Conservation (phyloP, 2,797 vertebrate genomes). For the Macroramphosus scolopax region DNA sequence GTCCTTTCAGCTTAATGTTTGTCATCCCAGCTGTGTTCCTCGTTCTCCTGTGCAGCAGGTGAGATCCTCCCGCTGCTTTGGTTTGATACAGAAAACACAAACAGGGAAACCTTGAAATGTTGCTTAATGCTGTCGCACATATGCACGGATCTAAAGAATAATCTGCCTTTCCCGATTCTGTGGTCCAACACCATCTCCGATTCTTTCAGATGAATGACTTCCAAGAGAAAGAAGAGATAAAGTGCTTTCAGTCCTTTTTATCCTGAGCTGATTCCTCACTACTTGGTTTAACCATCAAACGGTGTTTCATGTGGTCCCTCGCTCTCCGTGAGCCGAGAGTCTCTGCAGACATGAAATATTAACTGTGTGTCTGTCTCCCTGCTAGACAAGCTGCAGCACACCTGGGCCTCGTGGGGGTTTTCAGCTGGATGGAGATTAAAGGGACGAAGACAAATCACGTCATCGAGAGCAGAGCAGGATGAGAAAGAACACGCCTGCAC, state of each 20-base stretch:
- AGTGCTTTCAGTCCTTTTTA: constrained; percentile 36
- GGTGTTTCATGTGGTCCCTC: constrained; percentile 51
- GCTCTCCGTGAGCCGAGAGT: constrained; percentile 33
- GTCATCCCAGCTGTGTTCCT: too few relatives aligned
- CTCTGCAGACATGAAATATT: constrained; percentile 62
- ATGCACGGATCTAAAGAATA: too few relatives aligned
- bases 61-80: too few relatives aligned
- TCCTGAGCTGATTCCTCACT: constrained; percentile 48
- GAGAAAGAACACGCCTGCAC: constrained; percentile 6
- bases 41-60: too few relatives aligned
- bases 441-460: constrained; percentile 17
- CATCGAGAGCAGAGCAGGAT: constrained; percentile 11
- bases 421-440: constrained; percentile 52
- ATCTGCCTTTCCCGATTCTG: constrained; percentile 24
- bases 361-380: constrained; percentile 29
- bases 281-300: constrained; percentile 57
- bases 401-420: constrained; percentile 32
- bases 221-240: constrained; percentile 27
- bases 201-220: constrained; percentile 52
- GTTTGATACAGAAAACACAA: too few relatives aligned
- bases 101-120: too few relatives aligned
- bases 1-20: too few relatives aligned
- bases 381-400: constrained; percentile 24
- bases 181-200: constrained; percentile 28
- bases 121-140: too few relatives aligned